Base-by-base conservation (phyloP, 2,888 invertebrate species). In the Micoletzkya japonica region DNA sequence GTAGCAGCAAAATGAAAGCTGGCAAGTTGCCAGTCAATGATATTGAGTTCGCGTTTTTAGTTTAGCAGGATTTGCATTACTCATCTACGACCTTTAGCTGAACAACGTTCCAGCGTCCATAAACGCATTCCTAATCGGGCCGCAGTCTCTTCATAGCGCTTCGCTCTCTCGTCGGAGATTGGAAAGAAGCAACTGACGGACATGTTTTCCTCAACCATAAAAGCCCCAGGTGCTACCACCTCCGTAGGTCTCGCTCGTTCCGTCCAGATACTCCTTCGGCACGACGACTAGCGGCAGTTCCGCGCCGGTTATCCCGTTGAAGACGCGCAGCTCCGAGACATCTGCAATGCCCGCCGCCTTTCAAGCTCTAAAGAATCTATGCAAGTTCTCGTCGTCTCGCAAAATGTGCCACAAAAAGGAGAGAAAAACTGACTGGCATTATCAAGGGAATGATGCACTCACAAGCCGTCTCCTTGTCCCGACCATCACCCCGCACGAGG, bases 251-350 rank as follows among this genome's bases (percentile, higher is more conserved):
- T 24, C n/a, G 36, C 52, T 64, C n/a, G 64, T 64, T 2, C 74
- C 75, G n/a, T 66, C 60, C 28, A 70, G 57, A 52, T 76, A 74
- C n/a, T 36, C 52, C 52, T 73, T 71, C 14, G 75, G 76, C 4
- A 80, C 77, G 14, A 83, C 80, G 20, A 84, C 73, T 1, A 81
- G 66, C 2, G 77, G 78, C 71, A 84, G 74, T 37, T 69, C 72
- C 24, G 72, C 49, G 0, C 78, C 83, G 17, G 77, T 84, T 4
- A 84, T 77, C 24, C 82, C 81, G 52, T 83, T 83, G 54, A 81
- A 60, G 2, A 73, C 78, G 36, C 67, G 20, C 28, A 77, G 37
- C 10, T 76, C 71, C 0, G 75, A 69, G 24, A 75, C 63, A 66
- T 76, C 78, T 76, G 73, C 52, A 75, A 64, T 61, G 37, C 4